Percentiles rank a stretch among this genome's conserved stretches.
These are phyloP conservation scores for Porites lobata DNA, from an alignment of 92 coral and sea anemone genomes.

Conservation along the genomic window DNA sequence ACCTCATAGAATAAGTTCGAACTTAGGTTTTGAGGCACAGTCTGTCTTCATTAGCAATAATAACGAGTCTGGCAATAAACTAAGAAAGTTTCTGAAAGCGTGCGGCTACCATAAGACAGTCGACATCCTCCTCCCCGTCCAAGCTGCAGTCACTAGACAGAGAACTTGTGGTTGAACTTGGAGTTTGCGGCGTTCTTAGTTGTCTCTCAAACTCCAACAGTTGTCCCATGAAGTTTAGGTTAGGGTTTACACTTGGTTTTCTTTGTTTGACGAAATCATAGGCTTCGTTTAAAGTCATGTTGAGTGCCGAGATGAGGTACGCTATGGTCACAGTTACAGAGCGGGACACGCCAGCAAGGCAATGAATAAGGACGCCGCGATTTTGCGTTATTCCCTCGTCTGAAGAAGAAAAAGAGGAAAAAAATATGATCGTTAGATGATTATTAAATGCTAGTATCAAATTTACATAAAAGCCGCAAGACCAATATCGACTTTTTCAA, in stretches of 20 bases:
- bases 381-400: slow-evolving; percentile 93
- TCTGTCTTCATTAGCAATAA: background rate
- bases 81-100: slow-evolving; percentile 24
- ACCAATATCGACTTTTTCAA: slow-evolving; percentile 14
- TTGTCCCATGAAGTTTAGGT: slow-evolving; percentile 99
- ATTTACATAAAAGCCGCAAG: slow-evolving; percentile 39
- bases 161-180: slow-evolving; percentile 90
- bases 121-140: slow-evolving; percentile 66
- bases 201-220: slow-evolving; percentile 94
- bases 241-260: slow-evolving; percentile 97
- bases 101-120: slow-evolving; percentile 7
- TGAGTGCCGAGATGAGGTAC: slow-evolving; percentile 87
- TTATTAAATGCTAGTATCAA: slow-evolving; percentile 26
- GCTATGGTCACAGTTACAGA: slow-evolving; percentile 98
- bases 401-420: slow-evolving; percentile 48
- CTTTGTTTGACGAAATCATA: slow-evolving; percentile 98
- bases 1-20: background rate
- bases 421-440: slow-evolving; percentile 5
- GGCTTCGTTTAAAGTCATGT: slow-evolving; percentile 91
- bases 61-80: background rate
- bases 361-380: slow-evolving; percentile 92
- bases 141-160: slow-evolving; percentile 88
- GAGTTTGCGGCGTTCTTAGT: slow-evolving; percentile 76
- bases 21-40: background rate
- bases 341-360: slow-evolving; percentile 96